Evolutionary conservation across 92 coral and sea anemone species (phyloP), one percentile per base, ranked within the genome.

Genomic region (Bergia sp.): DNA sequence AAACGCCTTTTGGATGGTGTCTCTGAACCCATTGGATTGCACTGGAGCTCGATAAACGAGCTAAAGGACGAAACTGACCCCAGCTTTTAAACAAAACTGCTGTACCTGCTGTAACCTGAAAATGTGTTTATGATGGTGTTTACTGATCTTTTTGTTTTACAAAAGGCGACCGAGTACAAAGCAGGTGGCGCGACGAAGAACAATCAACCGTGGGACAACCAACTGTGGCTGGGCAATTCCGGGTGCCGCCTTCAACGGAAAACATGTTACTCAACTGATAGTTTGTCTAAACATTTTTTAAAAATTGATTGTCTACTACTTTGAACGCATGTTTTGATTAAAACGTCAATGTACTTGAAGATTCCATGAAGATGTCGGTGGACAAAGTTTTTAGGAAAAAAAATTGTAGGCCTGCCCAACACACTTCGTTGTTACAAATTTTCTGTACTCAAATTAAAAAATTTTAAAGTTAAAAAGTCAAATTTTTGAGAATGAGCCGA

Each of bases 51-150:
- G 36, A 20, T 15, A 77, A 23, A 4, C 49, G n/a, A 18, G 16
- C 13, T 3, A 77, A n/a, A 42, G 16, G 15, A 37, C 21, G 13
- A 77, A 77, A 76, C 74, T 5, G 72, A 76, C 23, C 21, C 43
- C 16, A 12, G 50, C 12, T 76, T 76, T 76, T 40, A 8, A 29
- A 10, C n/a, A 11, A 9, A 3, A 44, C 47, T 41, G 2, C 37
- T 77, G 55, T 77, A 77, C 81, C 81, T 77, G 81, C 57, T 42
- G 47, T 77, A 11, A 42, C 13, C 49, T 12, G 29, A 44, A 42
- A 7, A n/a, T 42, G 43, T 77, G 81, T 77, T 39, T 77, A 40
- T 42, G 5, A 44, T 7, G 37, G 81, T 74, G 42, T 36, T 74
- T 74, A 74, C 41, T 38, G 21, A 74, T 41, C 9, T 11, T 38